Evolutionary conservation across 2,113 vertebrate species (phyloP).

Genomic region (Colossoma macropomum): DNA sequence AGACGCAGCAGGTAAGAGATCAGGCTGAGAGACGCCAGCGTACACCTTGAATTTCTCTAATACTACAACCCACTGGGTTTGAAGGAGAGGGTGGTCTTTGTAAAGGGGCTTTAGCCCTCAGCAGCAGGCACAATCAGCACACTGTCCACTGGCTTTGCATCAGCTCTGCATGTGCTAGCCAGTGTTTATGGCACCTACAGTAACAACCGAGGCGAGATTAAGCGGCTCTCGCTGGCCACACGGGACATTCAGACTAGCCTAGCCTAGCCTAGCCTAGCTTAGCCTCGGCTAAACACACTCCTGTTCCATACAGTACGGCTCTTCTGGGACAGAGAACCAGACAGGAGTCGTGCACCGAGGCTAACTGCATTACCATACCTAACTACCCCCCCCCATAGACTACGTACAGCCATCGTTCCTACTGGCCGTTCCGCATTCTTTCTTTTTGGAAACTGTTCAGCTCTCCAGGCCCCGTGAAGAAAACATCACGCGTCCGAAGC

Average conservation of each 20-base stretch:
- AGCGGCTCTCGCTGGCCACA: conserved; percentile 37
- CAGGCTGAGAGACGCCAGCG: background rate
- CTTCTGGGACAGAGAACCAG: conserved; percentile 61
- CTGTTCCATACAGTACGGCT: conserved; percentile 44
- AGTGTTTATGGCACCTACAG: conserved; percentile 87
- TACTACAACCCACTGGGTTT: conserved; percentile 27
- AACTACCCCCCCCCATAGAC: background rate
- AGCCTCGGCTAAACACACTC: conserved; percentile 41
- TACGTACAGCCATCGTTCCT: background rate
- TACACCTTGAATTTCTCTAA: conserved; percentile 8
- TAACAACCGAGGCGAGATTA: conserved; percentile 28
- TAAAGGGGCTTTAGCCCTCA: conserved; percentile 66
- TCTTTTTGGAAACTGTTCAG: conserved; percentile 18
- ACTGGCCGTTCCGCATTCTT: conserved; percentile 6
- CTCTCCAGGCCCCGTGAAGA: conserved; percentile 11
- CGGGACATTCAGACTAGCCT: background rate
- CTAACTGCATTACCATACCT: conserved; percentile 1
- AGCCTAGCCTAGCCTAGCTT: background rate
- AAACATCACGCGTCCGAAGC: conserved; percentile 41
- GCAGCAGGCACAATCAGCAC: conserved; percentile 79
- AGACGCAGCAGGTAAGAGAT: background rate
- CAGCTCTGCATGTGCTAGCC: conserved; percentile 77
- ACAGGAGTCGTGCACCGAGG: conserved; percentile 59
- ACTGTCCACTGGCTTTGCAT: conserved; percentile 73
- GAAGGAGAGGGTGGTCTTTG: conserved; percentile 42